Percentiles rank a stretch among this genome's conserved stretches.
Evolutionary conservation across 1,140 invertebrate genomes (phyloP).

Genomic region (Mamestra configurata): DNA sequence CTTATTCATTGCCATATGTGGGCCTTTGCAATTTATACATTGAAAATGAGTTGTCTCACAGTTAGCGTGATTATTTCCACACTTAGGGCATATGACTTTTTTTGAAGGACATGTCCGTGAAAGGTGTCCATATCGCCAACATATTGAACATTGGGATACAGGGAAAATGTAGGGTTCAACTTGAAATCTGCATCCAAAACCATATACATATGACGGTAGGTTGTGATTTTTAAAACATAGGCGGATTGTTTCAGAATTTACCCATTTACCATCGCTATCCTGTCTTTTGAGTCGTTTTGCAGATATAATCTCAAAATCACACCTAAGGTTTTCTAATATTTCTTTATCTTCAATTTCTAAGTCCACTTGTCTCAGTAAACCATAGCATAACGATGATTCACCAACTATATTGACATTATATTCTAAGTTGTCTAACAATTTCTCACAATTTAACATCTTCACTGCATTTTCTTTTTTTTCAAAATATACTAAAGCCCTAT

Average conservation of each 20-base stretch:
- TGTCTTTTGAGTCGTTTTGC: not conserved
- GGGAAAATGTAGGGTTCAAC: not conserved
- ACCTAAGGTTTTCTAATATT: not conserved
- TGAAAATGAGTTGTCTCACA: slow-evolving; percentile 55
- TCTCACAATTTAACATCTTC: not conserved
- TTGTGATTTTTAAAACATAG: not conserved
- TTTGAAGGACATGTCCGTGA: slow-evolving; percentile 41
- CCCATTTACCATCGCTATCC: not conserved
- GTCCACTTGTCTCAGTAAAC: not conserved
- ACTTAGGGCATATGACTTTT: slow-evolving; percentile 62
- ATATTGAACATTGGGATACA: slow-evolving; percentile 44
- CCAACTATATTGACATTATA: not conserved
- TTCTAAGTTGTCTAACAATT: not conserved
- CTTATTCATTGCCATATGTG: slow-evolving; percentile 56
- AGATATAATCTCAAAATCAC: not conserved
- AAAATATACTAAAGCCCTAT: not conserved
- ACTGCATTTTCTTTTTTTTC: not conserved
- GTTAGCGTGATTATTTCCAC: slow-evolving; percentile 57
- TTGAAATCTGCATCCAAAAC: not conserved
- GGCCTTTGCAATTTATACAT: slow-evolving; percentile 59
- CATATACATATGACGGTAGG: not conserved
- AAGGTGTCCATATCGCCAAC: slow-evolving; percentile 53
- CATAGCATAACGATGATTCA: not conserved
- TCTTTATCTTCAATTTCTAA: slow-evolving; percentile 4
- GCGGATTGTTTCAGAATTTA: not conserved